These are phyloP conservation scores for Acheta domesticus DNA, from an alignment of 2,888 invertebrate species.

Conservation along the genomic window DNA sequence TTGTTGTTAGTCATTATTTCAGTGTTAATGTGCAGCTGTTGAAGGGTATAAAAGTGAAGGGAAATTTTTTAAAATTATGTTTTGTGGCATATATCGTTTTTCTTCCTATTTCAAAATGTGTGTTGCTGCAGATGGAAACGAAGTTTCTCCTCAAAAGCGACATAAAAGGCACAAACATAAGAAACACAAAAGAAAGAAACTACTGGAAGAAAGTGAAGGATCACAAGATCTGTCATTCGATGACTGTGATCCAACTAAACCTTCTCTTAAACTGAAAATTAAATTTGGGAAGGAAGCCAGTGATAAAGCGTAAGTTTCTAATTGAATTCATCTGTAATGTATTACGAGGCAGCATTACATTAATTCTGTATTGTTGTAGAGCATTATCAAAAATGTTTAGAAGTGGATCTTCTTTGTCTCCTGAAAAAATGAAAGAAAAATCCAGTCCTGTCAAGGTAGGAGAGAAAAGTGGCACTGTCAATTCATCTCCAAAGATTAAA, in stretches of 20 bases:
- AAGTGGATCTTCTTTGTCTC: neutral
- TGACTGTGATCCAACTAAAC: constrained; percentile 33
- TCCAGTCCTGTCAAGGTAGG: constrained; percentile 29
- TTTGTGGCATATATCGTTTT: too few species aligned
- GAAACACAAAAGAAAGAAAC: constrained; percentile 40
- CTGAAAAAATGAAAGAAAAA: constrained; percentile 30
- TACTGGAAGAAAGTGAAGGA: constrained; percentile 36
- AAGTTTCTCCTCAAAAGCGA: constrained; percentile 38
- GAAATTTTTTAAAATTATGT: too few species aligned
- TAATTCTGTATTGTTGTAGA: constrained; percentile 6
- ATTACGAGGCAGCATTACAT: neutral
- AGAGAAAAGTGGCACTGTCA: constrained; percentile 28
- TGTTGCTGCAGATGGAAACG: constrained; percentile 19
- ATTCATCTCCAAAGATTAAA: constrained; percentile 43
- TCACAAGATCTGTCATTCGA: constrained; percentile 35
- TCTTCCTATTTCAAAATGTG: too few species aligned
- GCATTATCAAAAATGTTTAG: neutral
- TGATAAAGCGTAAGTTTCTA: constrained; percentile 30
- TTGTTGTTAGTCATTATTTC: too few species aligned
- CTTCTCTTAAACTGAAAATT: constrained; percentile 41
- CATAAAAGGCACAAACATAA: constrained; percentile 43
- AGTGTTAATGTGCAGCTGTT: too few species aligned
- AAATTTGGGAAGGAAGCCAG: constrained; percentile 39
- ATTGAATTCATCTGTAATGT: neutral
- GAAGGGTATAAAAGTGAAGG: neutral